phyloP scores from a whole-genome alignment of 2,888 invertebrate genomes.

The Tromatobia lineatoria region DNA sequence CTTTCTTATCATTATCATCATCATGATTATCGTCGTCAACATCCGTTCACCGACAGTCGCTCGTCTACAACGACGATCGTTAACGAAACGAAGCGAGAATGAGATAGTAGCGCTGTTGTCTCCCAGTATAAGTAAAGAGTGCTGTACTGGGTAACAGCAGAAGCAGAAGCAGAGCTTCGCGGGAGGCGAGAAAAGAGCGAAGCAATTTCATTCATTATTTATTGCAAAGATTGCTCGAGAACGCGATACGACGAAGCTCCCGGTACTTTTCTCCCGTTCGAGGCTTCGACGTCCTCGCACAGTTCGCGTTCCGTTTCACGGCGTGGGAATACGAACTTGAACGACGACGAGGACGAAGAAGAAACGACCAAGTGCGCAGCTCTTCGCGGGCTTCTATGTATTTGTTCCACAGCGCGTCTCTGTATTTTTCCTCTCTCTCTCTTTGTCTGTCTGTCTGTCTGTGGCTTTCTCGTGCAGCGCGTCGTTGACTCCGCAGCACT shows the following conservation, averaged over 20 bases:
- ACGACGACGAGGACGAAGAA: conserved; percentile 57
- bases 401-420: conserved; percentile 63
- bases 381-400: conserved; percentile 42
- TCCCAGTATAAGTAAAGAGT: conserved; percentile 12
- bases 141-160: conserved; percentile 24
- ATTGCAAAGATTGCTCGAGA: conserved; percentile 72
- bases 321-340: conserved; percentile 72
- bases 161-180: conserved; percentile 43
- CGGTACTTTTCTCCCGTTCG: conserved; percentile 51
- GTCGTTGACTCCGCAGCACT: conserved; percentile 18
- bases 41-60: conserved; percentile 37
- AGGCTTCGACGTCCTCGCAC: conserved; percentile 20
- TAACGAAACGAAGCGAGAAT: conserved; percentile 64
- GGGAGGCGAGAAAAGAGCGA: conserved; percentile 59
- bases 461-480: conserved; percentile 37
- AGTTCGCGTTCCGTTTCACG: conserved; percentile 65
- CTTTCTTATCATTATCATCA: conserved; percentile 43
- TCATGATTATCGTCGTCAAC: conserved; percentile 45
- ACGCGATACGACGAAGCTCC: conserved; percentile 39
- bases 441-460: conserved; percentile 28
- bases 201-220: conserved; percentile 78
- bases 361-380: conserved; percentile 36
- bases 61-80: conserved; percentile 47
- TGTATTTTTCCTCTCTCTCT: conserved; percentile 23
- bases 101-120: conserved; percentile 9